Evolutionary conservation across 2,113 vertebrate genomes (phyloP), one percentile per base, ranked within the genome.

Genomic region (Lontra canadensis): DNA sequence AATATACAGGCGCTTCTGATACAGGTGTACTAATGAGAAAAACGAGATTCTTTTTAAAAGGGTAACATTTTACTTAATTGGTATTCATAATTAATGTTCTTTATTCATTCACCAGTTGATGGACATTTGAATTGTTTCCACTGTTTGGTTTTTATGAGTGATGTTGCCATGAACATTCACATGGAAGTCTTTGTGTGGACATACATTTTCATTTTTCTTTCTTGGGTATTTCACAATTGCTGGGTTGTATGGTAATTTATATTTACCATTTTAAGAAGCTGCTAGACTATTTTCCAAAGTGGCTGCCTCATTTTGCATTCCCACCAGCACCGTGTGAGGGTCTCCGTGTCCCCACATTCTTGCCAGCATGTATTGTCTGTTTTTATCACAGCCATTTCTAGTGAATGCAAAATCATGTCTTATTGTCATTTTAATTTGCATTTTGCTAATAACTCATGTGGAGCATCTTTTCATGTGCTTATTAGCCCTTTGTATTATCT

Each of bases 221-320:
- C 26, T 36, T 55, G 42, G 76, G 26, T 88, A n/a, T 8, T 8
- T 57, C 57, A 69, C 44, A 96, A 88, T 42, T 94, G 9, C 36
- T 82, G 44, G 39, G 29, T 92, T 74, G 89, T 11, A 47, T 80
- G 49, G 26, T 92, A 84, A 79, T 88, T 93, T 80, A 55, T 89
- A 29, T 85, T 92, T 93, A 93, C 71, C 15, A 90, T 90, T 94
- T 90, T 69, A 79, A 93, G 63, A 63, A 95, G 74, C 34, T 61
- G 34, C 42, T 79, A 29, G 74, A 65, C 25, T 63, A 7, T 94
- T 96, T 94, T 94, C 88, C 79, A 81, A 92, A 96, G 57, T 82
- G n/a, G 36, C 61, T 65, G 34, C 8, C 82, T 39, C 14, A n/a
- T 88, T 69, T 83, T 84, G 47, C 57, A 42, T 94, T 92, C 65